Evolutionary conservation across 2,113 vertebrate species (phyloP), one percentile per base, ranked within the genome.

Genomic region (Uria lomvia): DNA sequence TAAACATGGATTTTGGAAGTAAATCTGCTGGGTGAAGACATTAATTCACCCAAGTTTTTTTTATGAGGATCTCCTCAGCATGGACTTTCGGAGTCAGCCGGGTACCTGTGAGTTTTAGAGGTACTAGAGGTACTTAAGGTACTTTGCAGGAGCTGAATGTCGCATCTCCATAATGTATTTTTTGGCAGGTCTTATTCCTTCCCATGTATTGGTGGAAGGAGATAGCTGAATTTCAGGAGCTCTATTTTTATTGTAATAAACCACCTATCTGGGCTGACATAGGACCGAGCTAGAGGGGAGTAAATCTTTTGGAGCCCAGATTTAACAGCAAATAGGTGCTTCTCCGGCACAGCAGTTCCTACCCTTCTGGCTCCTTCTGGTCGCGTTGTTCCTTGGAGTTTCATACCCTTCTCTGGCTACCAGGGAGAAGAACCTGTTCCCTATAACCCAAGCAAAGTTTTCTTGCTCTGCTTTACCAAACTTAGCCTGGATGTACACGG

Each of bases 401-500:
- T 84, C 60, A 30, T 43, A 12, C 19, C 4, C 60, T 76, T 43
- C 38, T 86, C 30, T 52, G 65, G 29, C 52, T 92, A 50, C 36
- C 10, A 49, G n/a, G 75, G 59, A 74, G 50, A 26, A 83, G 22
- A 86, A 84, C 16, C 38, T 59, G 3, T 74, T 73, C 59, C 32
- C 30, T 56, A 43, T 9, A 55, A 27, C 24, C n/a, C 1, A 1
- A 84, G 53, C 11, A 67, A 24, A 56, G n/a, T 29, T 47, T 81
- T 86, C 55, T 50, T 4, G 0, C 63, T 83, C 43, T 67, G 12
- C 43, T 86, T 47, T 86, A 53, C 38, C 38, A 77, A 22, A 60
- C 29, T 56, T 58, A 90, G 79, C 34, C 45, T 62, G 32, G 5
- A 0, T 1, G 11, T 60, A 32, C 59, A 9, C 0, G 4, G 68